phyloP scores from a whole-genome alignment of 2,113 vertebrate species.

The Periophthalmus modestus region DNA sequence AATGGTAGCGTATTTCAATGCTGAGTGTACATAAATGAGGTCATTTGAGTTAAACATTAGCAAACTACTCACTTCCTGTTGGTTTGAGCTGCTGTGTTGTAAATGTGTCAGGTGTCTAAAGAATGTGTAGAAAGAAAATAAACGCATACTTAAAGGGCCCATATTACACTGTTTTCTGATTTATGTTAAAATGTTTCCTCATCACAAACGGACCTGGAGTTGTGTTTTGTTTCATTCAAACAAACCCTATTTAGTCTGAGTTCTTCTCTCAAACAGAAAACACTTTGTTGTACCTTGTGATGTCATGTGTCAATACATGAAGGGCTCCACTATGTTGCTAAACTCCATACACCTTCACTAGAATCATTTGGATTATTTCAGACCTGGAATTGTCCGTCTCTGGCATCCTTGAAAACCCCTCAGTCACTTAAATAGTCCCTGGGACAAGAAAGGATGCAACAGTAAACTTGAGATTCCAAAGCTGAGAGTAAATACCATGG shows the following conservation, averaged over 20 bases:
- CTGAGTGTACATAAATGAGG: neutral
- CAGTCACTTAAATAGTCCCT: conserved; percentile 50
- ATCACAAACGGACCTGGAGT: too few relatives aligned
- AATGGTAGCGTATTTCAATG: neutral
- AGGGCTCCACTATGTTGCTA: too few relatives aligned
- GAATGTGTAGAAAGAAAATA: neutral
- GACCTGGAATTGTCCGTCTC: too few relatives aligned
- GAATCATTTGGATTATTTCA: too few relatives aligned
- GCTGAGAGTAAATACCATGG: conserved; percentile 54
- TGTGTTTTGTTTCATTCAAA: too few relatives aligned
- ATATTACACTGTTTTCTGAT: too few relatives aligned
- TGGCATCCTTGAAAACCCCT: conserved; percentile 77
- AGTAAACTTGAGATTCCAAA: conserved; percentile 76
- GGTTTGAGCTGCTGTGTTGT: neutral
- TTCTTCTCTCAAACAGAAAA: too few relatives aligned
- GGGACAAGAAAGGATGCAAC: conserved; percentile 77
- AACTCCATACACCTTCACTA: too few relatives aligned
- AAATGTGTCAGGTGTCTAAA: neutral
- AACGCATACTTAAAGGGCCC: neutral
- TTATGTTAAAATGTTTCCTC: too few relatives aligned
- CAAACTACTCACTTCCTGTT: conserved; percentile 11
- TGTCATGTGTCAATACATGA: too few relatives aligned
- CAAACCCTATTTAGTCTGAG: too few relatives aligned
- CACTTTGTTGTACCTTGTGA: too few relatives aligned
- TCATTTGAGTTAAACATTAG: conserved; percentile 15